Percentiles rank a stretch among this genome's conserved stretches.
phyloP scores from a whole-genome alignment of 2,797 vertebrate species.

The Coendou prehensilis region DNA sequence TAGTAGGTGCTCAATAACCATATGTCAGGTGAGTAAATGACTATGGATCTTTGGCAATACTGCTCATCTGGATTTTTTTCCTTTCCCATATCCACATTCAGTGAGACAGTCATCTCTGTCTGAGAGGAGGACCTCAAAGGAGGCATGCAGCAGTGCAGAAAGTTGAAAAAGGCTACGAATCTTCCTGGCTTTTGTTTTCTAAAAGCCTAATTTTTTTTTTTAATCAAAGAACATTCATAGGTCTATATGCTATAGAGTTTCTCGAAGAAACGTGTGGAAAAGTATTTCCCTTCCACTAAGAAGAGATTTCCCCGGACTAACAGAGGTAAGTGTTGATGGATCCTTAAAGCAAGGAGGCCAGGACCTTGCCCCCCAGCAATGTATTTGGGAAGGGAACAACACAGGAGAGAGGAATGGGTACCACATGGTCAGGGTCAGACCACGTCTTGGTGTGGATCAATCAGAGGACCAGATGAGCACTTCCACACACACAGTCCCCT shows the following conservation, averaged over 20 bases:
- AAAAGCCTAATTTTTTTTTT: constrained; percentile 11
- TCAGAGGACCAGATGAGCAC: background rate
- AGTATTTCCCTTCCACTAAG: constrained; percentile 6
- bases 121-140: background rate
- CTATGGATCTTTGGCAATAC: constrained; percentile 1
- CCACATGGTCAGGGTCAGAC: background rate
- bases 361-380: background rate
- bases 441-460: background rate
- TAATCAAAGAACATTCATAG: background rate
- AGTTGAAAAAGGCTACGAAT: background rate
- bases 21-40: constrained; percentile 17
- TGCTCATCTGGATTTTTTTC: background rate
- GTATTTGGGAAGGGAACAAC: background rate
- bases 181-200: constrained; percentile 33
- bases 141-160: background rate
- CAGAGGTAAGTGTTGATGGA: background rate
- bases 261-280: constrained; percentile 56
- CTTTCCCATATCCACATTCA: constrained; percentile 25
- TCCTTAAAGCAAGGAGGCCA: background rate
- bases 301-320: background rate
- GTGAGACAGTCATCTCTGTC: constrained; percentile 20
- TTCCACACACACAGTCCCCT: background rate
- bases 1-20: background rate
- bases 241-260: constrained; percentile 23
- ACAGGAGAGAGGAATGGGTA: background rate